A percentile compares a stretch with the other conserved stretches of the same genome.
These are phyloP conservation scores for Ricordea florida DNA, from an alignment of 92 coral and sea anemone species.

Conservation along the genomic window DNA sequence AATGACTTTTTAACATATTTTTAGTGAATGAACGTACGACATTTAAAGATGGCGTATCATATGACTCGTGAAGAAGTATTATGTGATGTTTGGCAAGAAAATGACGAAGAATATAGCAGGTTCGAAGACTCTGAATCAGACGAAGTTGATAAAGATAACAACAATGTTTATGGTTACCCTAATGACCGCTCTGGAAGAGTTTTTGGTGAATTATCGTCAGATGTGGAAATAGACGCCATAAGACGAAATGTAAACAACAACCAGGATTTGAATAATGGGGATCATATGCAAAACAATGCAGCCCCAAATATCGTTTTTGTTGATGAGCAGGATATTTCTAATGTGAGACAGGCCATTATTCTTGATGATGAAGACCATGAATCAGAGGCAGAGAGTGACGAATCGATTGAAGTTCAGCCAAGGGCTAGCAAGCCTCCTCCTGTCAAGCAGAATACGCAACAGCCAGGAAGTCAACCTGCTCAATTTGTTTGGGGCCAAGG, in stretches of 20 bases:
- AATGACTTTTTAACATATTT: background rate
- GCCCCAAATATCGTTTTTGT: background rate
- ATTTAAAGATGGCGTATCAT: constrained; percentile 13
- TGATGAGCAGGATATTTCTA: background rate
- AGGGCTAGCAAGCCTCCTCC: background rate
- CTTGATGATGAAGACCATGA: too few relatives aligned
- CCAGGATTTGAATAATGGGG: constrained; percentile 9
- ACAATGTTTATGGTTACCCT: background rate
- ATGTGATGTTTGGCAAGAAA: background rate
- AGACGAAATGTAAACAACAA: background rate
- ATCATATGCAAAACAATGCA: constrained; percentile 1
- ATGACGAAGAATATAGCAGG: constrained; percentile 7
- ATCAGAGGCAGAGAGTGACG: too few relatives aligned
- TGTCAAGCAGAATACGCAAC: constrained; percentile 5
- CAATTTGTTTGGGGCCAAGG: constrained; percentile 1
- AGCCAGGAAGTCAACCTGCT: background rate
- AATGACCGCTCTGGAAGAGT: background rate
- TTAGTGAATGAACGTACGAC: background rate
- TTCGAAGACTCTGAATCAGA: constrained; percentile 14
- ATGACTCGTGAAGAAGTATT: background rate
- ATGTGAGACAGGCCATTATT: too few relatives aligned
- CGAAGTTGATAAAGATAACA: constrained; percentile 11
- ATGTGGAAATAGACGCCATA: constrained; percentile 8
- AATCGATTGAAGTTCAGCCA: constrained; percentile 4
- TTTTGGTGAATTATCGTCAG: constrained; percentile 12